phyloP scores from a whole-genome alignment of 2,888 invertebrate species.

The Lithophane socia region DNA sequence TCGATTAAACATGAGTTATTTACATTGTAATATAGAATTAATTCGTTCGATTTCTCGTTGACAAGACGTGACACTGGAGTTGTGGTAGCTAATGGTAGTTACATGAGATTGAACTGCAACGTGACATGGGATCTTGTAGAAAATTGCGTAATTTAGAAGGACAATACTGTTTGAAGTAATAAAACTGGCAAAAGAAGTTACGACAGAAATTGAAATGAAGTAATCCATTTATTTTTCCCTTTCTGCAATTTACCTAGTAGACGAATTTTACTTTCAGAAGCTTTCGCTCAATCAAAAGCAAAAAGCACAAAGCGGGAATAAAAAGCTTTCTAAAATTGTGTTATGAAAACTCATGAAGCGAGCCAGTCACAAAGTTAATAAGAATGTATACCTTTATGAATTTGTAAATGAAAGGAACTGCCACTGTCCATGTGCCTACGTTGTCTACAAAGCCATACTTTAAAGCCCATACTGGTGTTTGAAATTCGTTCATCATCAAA shows the following conservation, averaged over 20 bases:
- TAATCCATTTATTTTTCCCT: not conserved
- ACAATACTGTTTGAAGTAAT: conserved; percentile 2
- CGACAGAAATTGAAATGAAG: conserved; percentile 5
- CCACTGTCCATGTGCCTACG: not conserved
- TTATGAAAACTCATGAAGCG: conserved; percentile 18
- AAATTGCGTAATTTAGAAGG: not conserved
- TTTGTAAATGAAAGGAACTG: conserved; percentile 9
- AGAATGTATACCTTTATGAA: conserved; percentile 23
- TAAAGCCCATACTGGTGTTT: not conserved
- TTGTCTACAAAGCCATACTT: not conserved
- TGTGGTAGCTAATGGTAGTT: conserved; percentile 1
- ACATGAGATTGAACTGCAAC: conserved; percentile 13
- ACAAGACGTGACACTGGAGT: conserved; percentile 6
- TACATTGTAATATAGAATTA: conserved; percentile 45
- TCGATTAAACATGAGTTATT: conserved; percentile 63
- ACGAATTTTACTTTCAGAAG: conserved; percentile 26
- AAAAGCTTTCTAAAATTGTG: conserved; percentile 22
- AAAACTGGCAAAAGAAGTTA: not conserved
- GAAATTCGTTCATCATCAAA: not conserved
- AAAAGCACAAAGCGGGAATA: conserved; percentile 16
- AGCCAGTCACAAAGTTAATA: conserved; percentile 22
- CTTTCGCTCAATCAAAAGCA: not conserved
- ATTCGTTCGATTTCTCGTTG: conserved; percentile 18
- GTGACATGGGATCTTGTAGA: conserved; percentile 8
- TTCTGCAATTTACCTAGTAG: conserved; percentile 14